phyloP scores from a whole-genome alignment of 2,113 vertebrate genomes.

The Antechinus flavipes region DNA sequence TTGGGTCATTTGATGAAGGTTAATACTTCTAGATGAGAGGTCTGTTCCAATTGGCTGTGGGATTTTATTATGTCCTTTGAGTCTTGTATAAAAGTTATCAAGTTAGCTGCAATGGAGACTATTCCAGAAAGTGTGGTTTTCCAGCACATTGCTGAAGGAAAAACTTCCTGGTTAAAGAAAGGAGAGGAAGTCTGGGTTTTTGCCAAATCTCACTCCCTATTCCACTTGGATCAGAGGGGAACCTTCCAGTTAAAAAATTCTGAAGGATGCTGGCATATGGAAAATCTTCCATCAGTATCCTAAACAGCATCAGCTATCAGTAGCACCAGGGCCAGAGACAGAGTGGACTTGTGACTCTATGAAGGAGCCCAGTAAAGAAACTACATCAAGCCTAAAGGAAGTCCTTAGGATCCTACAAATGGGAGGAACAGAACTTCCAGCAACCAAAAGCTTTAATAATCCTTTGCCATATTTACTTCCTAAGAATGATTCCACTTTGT shows the following conservation, averaged over 20 bases:
- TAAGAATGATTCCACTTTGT: not conserved
- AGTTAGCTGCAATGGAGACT: not conserved
- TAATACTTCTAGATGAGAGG: not conserved
- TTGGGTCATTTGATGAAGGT: not conserved
- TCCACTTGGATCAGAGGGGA: not conserved
- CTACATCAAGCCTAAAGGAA: not conserved
- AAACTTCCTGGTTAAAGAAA: not conserved
- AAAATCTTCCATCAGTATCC: not conserved
- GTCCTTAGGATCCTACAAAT: not conserved
- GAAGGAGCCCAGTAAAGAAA: not conserved
- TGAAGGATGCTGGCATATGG: not conserved
- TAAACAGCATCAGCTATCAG: not conserved
- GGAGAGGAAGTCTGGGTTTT: not conserved
- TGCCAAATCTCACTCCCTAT: not conserved
- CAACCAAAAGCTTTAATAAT: not conserved
- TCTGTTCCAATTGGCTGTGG: not conserved
- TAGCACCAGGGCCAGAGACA: not conserved
- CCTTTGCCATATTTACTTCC: not conserved
- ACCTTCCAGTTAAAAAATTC: not conserved
- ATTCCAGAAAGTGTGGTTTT: not conserved
- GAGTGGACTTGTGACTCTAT: not conserved
- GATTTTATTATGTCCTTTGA: not conserved
- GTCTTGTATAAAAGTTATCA: not conserved
- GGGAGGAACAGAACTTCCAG: not conserved
- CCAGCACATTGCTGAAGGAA: not conserved